These are phyloP conservation scores for Porites evermanni DNA, from an alignment of 92 coral and sea anemone genomes.

Conservation along the genomic window DNA sequence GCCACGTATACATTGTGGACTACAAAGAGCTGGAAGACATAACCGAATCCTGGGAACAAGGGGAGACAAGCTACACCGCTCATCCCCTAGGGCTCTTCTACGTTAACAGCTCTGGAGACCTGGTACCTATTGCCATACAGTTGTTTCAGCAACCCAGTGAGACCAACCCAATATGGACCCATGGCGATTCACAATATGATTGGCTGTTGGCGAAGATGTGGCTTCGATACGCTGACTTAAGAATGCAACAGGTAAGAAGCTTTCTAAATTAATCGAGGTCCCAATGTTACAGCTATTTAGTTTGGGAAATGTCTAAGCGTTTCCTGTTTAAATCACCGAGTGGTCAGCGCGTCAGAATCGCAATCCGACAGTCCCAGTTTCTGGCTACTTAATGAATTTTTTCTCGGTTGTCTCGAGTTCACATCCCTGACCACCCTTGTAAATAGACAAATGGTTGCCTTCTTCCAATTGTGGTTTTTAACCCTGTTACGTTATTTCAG, in stretches of 20 bases:
- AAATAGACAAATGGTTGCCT: too few species aligned
- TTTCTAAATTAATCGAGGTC: background rate
- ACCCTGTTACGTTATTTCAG: too few species aligned
- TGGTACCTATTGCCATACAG: conserved; percentile 90
- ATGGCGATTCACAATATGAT: conserved; percentile 72
- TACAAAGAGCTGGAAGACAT: conserved; percentile 62
- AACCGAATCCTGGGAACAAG: background rate
- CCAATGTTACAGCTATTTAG: too few species aligned
- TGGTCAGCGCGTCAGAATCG: too few species aligned
- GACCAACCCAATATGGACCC: conserved; percentile 89
- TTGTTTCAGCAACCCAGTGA: conserved; percentile 70
- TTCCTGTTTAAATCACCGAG: too few species aligned
- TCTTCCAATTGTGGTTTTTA: too few species aligned
- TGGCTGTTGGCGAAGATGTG: conserved; percentile 91
- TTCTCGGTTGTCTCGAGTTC: too few species aligned
- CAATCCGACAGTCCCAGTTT: too few species aligned
- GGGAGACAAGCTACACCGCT: conserved; percentile 49
- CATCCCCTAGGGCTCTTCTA: conserved; percentile 82
- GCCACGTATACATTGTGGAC: conserved; percentile 65
- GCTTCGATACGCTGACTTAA: conserved; percentile 79
- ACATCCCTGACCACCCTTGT: too few species aligned
- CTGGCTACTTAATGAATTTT: too few species aligned
- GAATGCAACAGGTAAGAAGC: conserved; percentile 75
- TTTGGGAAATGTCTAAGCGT: too few species aligned
- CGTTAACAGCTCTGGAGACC: conserved; percentile 77